Evolutionary conservation across 1,140 invertebrate species (phyloP).

Genomic region (Drosophila nigrodunni): DNA sequence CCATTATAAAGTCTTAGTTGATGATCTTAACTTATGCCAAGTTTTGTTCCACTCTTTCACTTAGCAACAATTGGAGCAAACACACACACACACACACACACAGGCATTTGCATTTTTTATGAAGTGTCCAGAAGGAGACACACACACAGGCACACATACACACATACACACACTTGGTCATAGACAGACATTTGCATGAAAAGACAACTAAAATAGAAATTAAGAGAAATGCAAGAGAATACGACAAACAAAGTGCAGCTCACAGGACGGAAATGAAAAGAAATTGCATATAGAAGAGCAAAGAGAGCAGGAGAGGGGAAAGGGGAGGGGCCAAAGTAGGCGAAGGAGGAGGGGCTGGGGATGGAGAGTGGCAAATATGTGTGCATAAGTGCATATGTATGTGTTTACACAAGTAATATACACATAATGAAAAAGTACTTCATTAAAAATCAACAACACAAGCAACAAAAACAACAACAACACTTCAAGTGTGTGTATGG

Average conservation of each 20-base stretch:
- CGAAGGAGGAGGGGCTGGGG: neutral
- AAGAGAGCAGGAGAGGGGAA: neutral
- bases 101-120: conserved; percentile 44
- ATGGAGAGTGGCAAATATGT: conserved; percentile 39
- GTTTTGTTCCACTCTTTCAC: conserved; percentile 47
- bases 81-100: conserved; percentile 47
- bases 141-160: conserved; percentile 24
- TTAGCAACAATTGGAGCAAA: conserved; percentile 69
- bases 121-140: conserved; percentile 56
- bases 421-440: conserved; percentile 79
- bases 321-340: neutral
- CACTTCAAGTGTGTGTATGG: conserved; percentile 51
- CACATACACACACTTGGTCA: conserved; percentile 8
- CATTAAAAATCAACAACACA: conserved; percentile 76
- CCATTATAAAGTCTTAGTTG: neutral
- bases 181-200: conserved; percentile 63
- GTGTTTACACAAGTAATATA: conserved; percentile 51
- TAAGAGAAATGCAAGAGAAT: conserved; percentile 59
- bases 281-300: conserved; percentile 61
- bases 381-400: conserved; percentile 16
- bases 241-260: conserved; percentile 42
- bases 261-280: conserved; percentile 74
- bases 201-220: conserved; percentile 81
- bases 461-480: conserved; percentile 46
- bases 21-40: neutral